phyloP scores from a whole-genome alignment of 2,113 vertebrate genomes.

The Catharus fuscescens region DNA sequence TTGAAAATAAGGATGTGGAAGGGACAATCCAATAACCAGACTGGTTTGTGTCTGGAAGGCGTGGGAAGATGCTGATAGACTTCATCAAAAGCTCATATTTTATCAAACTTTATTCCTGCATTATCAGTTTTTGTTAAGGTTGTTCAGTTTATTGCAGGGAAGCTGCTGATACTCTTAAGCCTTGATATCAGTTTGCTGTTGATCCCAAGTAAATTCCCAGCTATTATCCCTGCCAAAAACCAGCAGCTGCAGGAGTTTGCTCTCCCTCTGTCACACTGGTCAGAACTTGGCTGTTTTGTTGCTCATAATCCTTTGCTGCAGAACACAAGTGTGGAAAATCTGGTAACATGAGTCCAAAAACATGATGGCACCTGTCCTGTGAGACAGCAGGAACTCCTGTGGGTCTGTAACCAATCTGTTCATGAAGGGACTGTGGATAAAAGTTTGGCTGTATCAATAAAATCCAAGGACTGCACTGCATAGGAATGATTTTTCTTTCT shows the following conservation, averaged over 20 bases:
- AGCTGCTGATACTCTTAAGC: neutral
- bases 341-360: neutral
- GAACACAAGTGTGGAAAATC: neutral
- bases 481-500: constrained; percentile 23
- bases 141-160: neutral
- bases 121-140: neutral
- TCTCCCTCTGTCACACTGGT: neutral
- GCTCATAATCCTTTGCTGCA: neutral
- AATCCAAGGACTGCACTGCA: neutral
- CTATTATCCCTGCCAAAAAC: neutral
- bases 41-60: neutral
- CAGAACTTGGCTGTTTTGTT: neutral
- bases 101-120: neutral
- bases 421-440: neutral
- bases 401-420: neutral
- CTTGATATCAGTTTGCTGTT: neutral
- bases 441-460: neutral
- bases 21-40: neutral
- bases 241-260: neutral
- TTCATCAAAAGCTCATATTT: neutral
- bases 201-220: neutral
- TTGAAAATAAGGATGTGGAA: neutral
- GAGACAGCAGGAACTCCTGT: neutral
- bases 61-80: neutral
- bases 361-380: neutral